Evolutionary conservation across 92 coral and sea anemone genomes (phyloP).

Genomic region (Zoanthus solanderi): DNA sequence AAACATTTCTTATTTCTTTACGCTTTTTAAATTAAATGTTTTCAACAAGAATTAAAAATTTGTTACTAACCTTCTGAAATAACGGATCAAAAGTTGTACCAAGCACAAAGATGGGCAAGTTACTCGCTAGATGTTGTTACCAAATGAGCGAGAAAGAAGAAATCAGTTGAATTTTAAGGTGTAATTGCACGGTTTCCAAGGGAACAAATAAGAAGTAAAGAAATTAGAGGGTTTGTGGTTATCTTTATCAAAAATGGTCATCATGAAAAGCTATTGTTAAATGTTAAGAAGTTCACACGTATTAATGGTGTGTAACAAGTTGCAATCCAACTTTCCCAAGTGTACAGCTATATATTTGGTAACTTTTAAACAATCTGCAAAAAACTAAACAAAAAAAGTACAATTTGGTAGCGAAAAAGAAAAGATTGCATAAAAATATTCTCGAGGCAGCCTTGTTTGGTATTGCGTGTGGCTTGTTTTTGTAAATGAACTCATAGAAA

Average conservation of each 20-base stretch:
- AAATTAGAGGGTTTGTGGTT: not conserved
- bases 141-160: not conserved
- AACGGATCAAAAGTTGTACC: not conserved
- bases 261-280: too few relatives aligned
- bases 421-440: too few relatives aligned
- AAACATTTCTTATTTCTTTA: not conserved
- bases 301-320: too few relatives aligned
- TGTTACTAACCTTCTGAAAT: not conserved
- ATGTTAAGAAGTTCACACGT: too few relatives aligned
- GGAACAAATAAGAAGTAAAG: not conserved
- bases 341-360: too few relatives aligned
- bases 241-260: not conserved
- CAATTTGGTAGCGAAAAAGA: too few relatives aligned
- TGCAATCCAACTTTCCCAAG: too few relatives aligned
- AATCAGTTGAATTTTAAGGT: not conserved
- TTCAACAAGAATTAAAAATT: not conserved
- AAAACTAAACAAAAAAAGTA: too few relatives aligned
- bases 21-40: not conserved
- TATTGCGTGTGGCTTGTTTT: too few relatives aligned
- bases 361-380: too few relatives aligned
- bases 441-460: too few relatives aligned
- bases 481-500: too few relatives aligned
- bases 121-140: not conserved
- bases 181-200: not conserved
- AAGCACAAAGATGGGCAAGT: not conserved